Conservation (phyloP, 2,888 invertebrate genomes). For the Drosophila pseudotakahashii region DNA sequence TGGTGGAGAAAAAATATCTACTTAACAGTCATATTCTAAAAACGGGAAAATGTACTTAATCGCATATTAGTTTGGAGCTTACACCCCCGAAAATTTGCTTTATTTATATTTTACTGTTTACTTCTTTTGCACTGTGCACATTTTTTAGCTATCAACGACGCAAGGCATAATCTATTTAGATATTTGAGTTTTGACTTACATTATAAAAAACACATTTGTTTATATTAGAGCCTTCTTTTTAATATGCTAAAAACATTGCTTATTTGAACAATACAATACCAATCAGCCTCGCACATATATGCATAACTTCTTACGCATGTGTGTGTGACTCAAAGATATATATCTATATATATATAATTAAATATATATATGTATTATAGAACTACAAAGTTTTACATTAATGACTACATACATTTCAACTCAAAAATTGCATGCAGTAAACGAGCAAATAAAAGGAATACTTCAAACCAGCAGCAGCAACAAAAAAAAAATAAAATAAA, state of each 20-base stretch:
- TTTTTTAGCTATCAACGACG: slow-evolving; percentile 8
- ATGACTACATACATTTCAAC: slow-evolving; percentile 73
- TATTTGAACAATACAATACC: slow-evolving; percentile 26
- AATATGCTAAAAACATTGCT: slow-evolving; percentile 36
- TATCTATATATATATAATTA: slow-evolving; percentile 45
- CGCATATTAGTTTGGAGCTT: slow-evolving; percentile 18
- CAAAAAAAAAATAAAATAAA: slow-evolving; percentile 31
- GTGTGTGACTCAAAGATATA: slow-evolving; percentile 26
- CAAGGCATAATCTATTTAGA: slow-evolving; percentile 14
- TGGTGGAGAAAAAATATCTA: slow-evolving; percentile 16
- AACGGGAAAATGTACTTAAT: slow-evolving; percentile 37
- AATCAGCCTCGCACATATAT: slow-evolving; percentile 34
- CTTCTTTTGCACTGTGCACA: slow-evolving; percentile 9
- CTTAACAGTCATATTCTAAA: slow-evolving; percentile 24
- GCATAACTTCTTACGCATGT: background rate
- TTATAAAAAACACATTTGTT: slow-evolving; percentile 13
- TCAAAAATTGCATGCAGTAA: slow-evolving; percentile 51
- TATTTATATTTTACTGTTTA: slow-evolving; percentile 8
- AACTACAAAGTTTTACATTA: slow-evolving; percentile 69
- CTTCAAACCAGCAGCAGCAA: slow-evolving; percentile 30
- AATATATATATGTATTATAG: slow-evolving; percentile 47
- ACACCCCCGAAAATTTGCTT: slow-evolving; percentile 4
- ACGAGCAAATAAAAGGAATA: slow-evolving; percentile 16
- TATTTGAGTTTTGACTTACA: slow-evolving; percentile 3
- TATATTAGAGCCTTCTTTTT: slow-evolving; percentile 25